Conservation (phyloP, 2,797 vertebrate genomes). For the Sphenopsis melanotis region DNA sequence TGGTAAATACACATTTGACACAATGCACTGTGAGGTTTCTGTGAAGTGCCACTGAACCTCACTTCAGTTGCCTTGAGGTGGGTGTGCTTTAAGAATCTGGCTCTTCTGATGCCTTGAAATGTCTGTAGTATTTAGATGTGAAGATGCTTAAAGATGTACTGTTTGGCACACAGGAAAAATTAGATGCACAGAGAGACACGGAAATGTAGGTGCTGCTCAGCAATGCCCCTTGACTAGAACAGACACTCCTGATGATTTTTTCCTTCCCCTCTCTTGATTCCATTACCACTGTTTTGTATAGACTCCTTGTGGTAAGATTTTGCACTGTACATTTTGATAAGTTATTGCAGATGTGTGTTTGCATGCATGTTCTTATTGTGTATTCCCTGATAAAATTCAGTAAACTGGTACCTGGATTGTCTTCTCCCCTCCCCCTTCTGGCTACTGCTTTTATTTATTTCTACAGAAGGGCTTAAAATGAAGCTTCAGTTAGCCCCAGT, state of each 20-base stretch:
- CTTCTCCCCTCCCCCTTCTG: not conserved
- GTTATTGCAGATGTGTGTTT: not conserved
- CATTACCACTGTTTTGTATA: constrained; percentile 46
- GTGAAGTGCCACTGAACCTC: constrained; percentile 22
- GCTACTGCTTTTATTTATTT: not conserved
- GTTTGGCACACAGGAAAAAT: not conserved
- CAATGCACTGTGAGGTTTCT: not conserved
- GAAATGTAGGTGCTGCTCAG: constrained; percentile 15
- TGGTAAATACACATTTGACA: constrained; percentile 17
- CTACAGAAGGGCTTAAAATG: not conserved
- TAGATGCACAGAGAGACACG: not conserved
- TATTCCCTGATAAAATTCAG: not conserved
- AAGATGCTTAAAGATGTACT: not conserved
- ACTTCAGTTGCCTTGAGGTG: constrained; percentile 20
- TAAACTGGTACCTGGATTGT: not conserved
- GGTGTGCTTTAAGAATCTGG: constrained; percentile 1
- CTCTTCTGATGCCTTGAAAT: constrained; percentile 12
- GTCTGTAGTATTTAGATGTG: constrained; percentile 14
- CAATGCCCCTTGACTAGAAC: constrained; percentile 32
- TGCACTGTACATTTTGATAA: constrained; percentile 39
- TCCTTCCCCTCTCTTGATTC: not conserved
- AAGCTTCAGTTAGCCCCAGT: not conserved
- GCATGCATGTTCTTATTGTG: not conserved
- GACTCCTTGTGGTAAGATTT: constrained; percentile 71
- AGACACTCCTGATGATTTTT: not conserved